Base-by-base conservation (phyloP, 2,888 invertebrate species). In the Gisinianus flammeolus region DNA sequence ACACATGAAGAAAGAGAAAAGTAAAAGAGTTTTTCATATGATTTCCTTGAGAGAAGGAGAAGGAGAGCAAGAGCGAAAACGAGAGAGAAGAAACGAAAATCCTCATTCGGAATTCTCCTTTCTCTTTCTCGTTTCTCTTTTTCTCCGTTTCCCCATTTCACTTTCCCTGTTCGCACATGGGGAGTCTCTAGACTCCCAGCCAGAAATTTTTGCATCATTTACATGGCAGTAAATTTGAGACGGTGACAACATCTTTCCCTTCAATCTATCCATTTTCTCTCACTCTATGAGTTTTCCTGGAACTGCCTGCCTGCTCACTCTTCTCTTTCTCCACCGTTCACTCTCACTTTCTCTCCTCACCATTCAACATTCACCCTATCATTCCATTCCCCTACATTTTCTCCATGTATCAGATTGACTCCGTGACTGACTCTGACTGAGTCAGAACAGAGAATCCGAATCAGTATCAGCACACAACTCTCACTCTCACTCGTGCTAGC, bases 181-280 rank as follows among this genome's bases (percentile, higher is more conserved):
- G 19, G 44, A 44, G 19, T 44, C 16, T 16, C 12, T 44, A 2
- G 44, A 44, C 12, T 44, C 44, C 12, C 44, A 12, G 19, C 44
- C 16, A 44, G 44, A 19, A 44, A 58, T 30, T 66, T 24, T 30
- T 66, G 28, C 64, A 66, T 66, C 64, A 66, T 66, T 66, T 66
- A 66, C 28, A 31, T 67, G 6, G 31, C 19, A 67, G 67, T 67
- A 67, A 67, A 67, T 67, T 67, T 67, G 67, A 31, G 33, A 16
- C 19, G 19, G 67, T 67, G 67, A 67, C 67, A 67, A 67, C 30
- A 67, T 67, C 67, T 67, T 22, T 28, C 10, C 16, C 67, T 33
- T 16, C 28, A 66, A 31, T 66, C 66, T 30, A 22, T 62, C 12
- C 28, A 16, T 1, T 58, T 8, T 1, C 22, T 58, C 22, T 58